phyloP scores from a whole-genome alignment of 1,140 invertebrate species.

The Drosophila dunni region DNA sequence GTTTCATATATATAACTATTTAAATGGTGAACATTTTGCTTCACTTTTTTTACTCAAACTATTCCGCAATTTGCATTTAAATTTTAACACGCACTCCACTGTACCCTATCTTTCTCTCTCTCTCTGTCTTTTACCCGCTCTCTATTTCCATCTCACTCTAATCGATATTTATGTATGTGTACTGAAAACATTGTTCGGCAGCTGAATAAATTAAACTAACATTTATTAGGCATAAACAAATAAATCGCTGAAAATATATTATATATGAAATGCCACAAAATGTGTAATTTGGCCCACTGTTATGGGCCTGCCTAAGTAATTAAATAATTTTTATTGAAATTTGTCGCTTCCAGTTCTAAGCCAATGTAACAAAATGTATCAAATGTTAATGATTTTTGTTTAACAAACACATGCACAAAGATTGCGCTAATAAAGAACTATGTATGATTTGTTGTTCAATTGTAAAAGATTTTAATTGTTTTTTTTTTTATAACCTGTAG shows the following conservation, averaged over 20 bases:
- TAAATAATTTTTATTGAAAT: constrained; percentile 32
- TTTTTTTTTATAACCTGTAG: too few relatives aligned
- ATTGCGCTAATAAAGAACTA: constrained; percentile 47
- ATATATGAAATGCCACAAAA: constrained; percentile 31
- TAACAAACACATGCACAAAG: constrained; percentile 23
- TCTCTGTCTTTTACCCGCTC: background rate
- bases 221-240: constrained; percentile 22
- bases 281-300: constrained; percentile 29
- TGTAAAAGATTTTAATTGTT: background rate
- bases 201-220: constrained; percentile 31
- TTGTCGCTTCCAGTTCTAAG: constrained; percentile 46
- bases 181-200: constrained; percentile 39
- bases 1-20: constrained; percentile 25
- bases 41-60: constrained; percentile 20
- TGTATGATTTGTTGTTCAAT: constrained; percentile 51
- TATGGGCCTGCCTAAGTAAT: constrained; percentile 27
- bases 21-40: constrained; percentile 15
- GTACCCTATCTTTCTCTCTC: constrained; percentile 1
- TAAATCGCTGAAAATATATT: background rate
- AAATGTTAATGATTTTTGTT: constrained; percentile 42
- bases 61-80: constrained; percentile 45
- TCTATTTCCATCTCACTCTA: constrained; percentile 2
- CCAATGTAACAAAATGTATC: constrained; percentile 50
- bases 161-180: constrained; percentile 23
- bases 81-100: constrained; percentile 19